Evolutionary conservation across 2,113 vertebrate genomes (phyloP).

Genomic region (Engraulis encrasicolus): DNA sequence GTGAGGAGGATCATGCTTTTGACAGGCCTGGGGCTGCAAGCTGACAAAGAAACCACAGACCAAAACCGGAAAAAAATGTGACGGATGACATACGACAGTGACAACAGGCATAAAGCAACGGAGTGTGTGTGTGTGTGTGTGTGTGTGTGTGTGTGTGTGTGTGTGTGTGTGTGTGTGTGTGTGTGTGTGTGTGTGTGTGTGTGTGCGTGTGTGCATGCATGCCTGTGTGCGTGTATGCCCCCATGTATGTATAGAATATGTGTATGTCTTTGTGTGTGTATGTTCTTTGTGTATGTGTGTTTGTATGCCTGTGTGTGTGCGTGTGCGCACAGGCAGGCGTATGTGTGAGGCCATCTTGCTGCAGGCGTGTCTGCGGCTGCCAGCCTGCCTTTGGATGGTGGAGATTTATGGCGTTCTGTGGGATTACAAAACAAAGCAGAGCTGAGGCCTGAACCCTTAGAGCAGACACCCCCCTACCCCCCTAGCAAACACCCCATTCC

Average conservation of each 20-base stretch:
- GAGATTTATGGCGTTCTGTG: slow-evolving; percentile 66
- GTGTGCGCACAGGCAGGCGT: slow-evolving; percentile 46
- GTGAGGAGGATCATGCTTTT: neutral
- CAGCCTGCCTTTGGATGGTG: slow-evolving; percentile 22
- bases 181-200: slow-evolving; percentile 54
- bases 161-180: slow-evolving; percentile 11
- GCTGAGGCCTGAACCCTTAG: slow-evolving; percentile 56
- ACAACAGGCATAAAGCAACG: neutral
- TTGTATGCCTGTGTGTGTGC: slow-evolving; percentile 2
- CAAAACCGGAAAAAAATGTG: neutral
- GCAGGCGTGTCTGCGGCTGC: slow-evolving; percentile 53
- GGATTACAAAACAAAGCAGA: slow-evolving; percentile 65
- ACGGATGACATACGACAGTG: neutral
- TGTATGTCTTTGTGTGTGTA: neutral
- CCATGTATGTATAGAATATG: slow-evolving; percentile 50
- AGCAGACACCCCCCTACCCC: slow-evolving; percentile 48
- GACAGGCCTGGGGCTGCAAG: neutral
- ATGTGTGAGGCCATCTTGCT: slow-evolving; percentile 53
- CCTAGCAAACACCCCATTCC: neutral
- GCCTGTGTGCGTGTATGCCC: slow-evolving; percentile 20
- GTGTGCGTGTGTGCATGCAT: slow-evolving; percentile 38
- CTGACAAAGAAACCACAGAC: neutral
- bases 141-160: slow-evolving; percentile 42
- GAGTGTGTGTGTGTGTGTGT: neutral
- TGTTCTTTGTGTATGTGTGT: slow-evolving; percentile 47